Percentiles rank a stretch among this genome's conserved stretches.
Evolutionary conservation across 2,797 vertebrate species (phyloP).

Genomic region (Poeciliopsis gracilis): DNA sequence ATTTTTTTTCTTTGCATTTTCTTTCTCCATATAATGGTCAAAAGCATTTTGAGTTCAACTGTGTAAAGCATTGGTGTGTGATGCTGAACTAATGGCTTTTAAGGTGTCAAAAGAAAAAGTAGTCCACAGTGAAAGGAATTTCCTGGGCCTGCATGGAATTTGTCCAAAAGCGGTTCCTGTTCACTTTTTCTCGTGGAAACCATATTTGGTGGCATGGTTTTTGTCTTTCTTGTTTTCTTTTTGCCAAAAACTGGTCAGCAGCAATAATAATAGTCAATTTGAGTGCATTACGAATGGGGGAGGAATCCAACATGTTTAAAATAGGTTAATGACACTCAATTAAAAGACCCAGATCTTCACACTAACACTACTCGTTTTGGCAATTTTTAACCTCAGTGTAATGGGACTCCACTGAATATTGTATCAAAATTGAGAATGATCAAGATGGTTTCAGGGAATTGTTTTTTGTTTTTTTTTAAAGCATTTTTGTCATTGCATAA

Average conservation of each 20-base stretch:
- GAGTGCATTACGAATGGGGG: slow-evolving; percentile 45
- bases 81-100: slow-evolving; percentile 78
- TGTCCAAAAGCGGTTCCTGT: slow-evolving; percentile 60
- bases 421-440: neutral
- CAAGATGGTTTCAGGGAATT: neutral
- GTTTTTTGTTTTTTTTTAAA: neutral
- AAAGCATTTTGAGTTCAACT: slow-evolving; percentile 59
- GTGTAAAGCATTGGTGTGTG: slow-evolving; percentile 66
- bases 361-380: neutral
- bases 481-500: too few relatives aligned
- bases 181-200: slow-evolving; percentile 47
- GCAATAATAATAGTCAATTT: slow-evolving; percentile 35
- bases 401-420: neutral
- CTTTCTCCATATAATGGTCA: slow-evolving; percentile 59
- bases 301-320: neutral
- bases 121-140: slow-evolving; percentile 53
- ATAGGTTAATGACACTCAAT: neutral
- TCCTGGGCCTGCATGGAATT: slow-evolving; percentile 56
- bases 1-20: slow-evolving; percentile 34
- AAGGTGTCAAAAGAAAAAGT: slow-evolving; percentile 72
- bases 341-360: neutral
- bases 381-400: neutral
- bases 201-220: slow-evolving; percentile 36
- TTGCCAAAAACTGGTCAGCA: slow-evolving; percentile 34
- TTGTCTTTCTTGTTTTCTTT: neutral